Conservation (phyloP, 1,140 invertebrate species). For the Neocloeon triangulifer region DNA sequence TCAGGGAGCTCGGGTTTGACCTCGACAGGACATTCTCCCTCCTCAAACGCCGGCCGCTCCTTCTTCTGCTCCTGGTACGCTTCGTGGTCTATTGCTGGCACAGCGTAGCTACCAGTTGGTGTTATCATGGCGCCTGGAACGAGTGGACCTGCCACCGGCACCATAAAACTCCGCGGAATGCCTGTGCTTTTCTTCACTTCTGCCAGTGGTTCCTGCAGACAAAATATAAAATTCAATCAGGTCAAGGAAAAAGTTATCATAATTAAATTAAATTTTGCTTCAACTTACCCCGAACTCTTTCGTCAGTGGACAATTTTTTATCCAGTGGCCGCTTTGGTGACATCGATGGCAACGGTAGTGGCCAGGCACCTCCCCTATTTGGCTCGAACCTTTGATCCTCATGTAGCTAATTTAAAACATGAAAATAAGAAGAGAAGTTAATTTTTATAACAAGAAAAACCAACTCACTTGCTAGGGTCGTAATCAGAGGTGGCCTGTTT, state of each 20-base stretch:
- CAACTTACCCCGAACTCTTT: conserved; percentile 25
- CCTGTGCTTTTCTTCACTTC: conserved; percentile 86
- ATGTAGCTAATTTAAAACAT: conserved; percentile 68
- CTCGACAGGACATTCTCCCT: conserved; percentile 24
- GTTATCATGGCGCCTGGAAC: conserved; percentile 84
- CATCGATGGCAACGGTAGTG: conserved; percentile 86
- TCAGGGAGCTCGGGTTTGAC: conserved; percentile 60
- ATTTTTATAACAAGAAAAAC: not conserved
- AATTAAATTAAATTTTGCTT: no score
- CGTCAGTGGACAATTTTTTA: conserved; percentile 70
- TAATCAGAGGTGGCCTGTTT: conserved; percentile 88
- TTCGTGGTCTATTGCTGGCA: conserved; percentile 70
- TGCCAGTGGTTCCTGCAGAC: conserved; percentile 29
- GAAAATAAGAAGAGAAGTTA: conserved; percentile 10
- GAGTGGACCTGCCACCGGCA: conserved; percentile 68
- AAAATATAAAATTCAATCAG: conserved; percentile 7
- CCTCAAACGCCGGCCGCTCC: conserved; percentile 32
- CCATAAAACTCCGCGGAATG: conserved; percentile 94
- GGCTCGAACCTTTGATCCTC: conserved; percentile 63
- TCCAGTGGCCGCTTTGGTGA: conserved; percentile 84
- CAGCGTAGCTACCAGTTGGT: conserved; percentile 74
- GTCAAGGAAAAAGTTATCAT: no score
- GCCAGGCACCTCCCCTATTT: conserved; percentile 66
- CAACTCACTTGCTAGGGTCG: conserved; percentile 79
- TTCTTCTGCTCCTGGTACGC: conserved; percentile 54